Base-by-base conservation (phyloP, 1,140 invertebrate species). In the Dreissena polymorpha region DNA sequence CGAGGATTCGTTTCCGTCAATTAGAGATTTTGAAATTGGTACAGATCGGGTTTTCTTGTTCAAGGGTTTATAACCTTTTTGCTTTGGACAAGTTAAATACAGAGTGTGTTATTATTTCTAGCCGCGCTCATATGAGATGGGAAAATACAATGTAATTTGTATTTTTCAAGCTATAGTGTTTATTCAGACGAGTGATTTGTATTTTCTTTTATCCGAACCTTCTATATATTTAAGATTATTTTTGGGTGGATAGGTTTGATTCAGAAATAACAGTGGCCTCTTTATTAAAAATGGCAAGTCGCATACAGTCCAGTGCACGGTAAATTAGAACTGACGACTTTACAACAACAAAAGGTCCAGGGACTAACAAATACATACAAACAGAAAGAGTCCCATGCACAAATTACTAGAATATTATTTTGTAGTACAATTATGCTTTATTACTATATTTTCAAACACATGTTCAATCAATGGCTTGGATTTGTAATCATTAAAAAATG, bases 1-100 rank as follows among this genome's bases (percentile, higher is more conserved):
- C 68, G 51, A 16, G 51, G 78, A 39, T 72, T 64, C 55, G 60
- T 80, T 71, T 80, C 78, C 78, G 78, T 80, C 78, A 80, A 80
- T 80, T 80, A 80, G 60, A 50, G 50, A 64, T 80, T 63, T 80
- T 39, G 51, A 72, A 71, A 71, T 29, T 57, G 69, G 53, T 80
- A 50, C 25, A 80, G 78, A 80, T 80, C 78, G 50, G 60, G 29
- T 80, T 80, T 21, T 71, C 25, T 71, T 80, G 27, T 80, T 71
- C 53, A 80, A 50, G 69, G 72, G 65, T 57, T 78, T 78, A 53
- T 69, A 29, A 60, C 68, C 27, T 53, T 63, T 63, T 57, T 50
- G 57, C 14, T 53, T 39, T 65, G 25, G 78, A 80, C 78, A 80
- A 49, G 55, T 72, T 80, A 80, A 80, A 72, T 72, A 80, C 70